A percentile compares a stretch with the other conserved stretches of the same genome.
Evolutionary conservation across 2,888 invertebrate species (phyloP).

Genomic region (Mythimna albipuncta): DNA sequence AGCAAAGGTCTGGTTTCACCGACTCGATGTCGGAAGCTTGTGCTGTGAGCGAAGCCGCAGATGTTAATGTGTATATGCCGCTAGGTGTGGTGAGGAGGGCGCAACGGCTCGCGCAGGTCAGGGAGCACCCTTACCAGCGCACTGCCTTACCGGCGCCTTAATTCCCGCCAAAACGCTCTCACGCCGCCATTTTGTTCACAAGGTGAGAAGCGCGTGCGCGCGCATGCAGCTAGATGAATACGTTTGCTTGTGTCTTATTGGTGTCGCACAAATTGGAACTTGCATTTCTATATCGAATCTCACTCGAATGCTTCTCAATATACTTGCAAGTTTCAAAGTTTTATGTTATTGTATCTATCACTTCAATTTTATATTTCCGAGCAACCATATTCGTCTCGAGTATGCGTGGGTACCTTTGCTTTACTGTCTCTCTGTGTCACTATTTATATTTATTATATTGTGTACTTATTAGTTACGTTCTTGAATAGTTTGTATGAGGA

Average conservation of each 20-base stretch:
- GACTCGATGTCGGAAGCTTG: slow-evolving; percentile 71
- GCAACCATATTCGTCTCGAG: slow-evolving; percentile 80
- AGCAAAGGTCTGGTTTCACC: slow-evolving; percentile 67
- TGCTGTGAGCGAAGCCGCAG: slow-evolving; percentile 77
- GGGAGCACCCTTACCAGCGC: slow-evolving; percentile 99
- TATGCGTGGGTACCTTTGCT: slow-evolving; percentile 86
- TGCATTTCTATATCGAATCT: slow-evolving; percentile 56
- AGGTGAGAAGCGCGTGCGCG: slow-evolving; percentile 89
- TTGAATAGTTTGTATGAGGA: slow-evolving; percentile 80
- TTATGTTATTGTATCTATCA: slow-evolving; percentile 37
- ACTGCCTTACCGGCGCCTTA: slow-evolving; percentile 94
- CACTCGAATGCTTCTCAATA: slow-evolving; percentile 45
- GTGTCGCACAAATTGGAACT: slow-evolving; percentile 59
- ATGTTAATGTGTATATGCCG: slow-evolving; percentile 89
- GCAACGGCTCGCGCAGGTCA: slow-evolving; percentile 96
- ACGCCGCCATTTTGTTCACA: slow-evolving; percentile 90
- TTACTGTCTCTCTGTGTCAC: slow-evolving; percentile 88
- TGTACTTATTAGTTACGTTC: slow-evolving; percentile 89
- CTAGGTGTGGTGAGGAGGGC: slow-evolving; percentile 96
- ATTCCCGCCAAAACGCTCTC: slow-evolving; percentile 87
- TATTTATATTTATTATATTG: slow-evolving; percentile 83
- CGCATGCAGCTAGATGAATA: slow-evolving; percentile 81
- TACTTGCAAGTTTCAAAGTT: slow-evolving; percentile 55
- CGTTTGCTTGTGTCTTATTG: slow-evolving; percentile 74
- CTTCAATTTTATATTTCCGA: slow-evolving; percentile 61